phyloP scores from a whole-genome alignment of 2,797 vertebrate genomes.

The Leptoclinus maculatus region DNA sequence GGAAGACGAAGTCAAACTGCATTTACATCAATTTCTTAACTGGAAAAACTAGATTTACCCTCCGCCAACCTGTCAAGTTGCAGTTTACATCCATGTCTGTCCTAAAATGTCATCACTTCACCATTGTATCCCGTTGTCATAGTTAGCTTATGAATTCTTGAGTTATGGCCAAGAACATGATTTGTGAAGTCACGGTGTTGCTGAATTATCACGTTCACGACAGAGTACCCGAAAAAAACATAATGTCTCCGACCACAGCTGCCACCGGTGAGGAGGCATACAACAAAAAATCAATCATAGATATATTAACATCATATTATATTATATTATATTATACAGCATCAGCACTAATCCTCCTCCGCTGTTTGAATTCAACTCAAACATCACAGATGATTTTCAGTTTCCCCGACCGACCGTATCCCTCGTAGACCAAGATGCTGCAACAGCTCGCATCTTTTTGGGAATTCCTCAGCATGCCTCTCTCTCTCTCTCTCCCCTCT shows the following conservation, averaged over 20 bases:
- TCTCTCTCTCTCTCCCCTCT: too few relatives aligned
- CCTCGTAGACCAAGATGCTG: not conserved
- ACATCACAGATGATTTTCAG: not conserved
- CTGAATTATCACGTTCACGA: too few relatives aligned
- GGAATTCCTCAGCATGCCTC: slow-evolving; percentile 9
- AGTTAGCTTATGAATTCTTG: too few relatives aligned
- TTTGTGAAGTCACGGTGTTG: too few relatives aligned
- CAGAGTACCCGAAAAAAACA: too few relatives aligned
- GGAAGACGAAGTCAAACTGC: slow-evolving; percentile 17
- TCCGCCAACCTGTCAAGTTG: too few relatives aligned
- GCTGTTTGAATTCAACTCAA: not conserved
- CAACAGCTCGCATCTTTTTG: slow-evolving; percentile 31
- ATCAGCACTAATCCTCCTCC: not conserved
- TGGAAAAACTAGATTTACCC: not conserved
- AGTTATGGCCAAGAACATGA: too few relatives aligned
- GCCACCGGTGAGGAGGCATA: too few relatives aligned
- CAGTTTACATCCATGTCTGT: not conserved
- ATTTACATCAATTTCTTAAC: not conserved
- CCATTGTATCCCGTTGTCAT: too few relatives aligned
- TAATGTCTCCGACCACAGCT: too few relatives aligned
- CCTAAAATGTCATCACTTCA: not conserved
- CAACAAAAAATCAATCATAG: not conserved
- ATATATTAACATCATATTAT: not conserved
- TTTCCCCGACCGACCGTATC: not conserved
- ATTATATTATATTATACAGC: too few relatives aligned